These are phyloP conservation scores for Punctoribates punctum DNA, from an alignment of 2,888 invertebrate species.

Conservation along the genomic window DNA sequence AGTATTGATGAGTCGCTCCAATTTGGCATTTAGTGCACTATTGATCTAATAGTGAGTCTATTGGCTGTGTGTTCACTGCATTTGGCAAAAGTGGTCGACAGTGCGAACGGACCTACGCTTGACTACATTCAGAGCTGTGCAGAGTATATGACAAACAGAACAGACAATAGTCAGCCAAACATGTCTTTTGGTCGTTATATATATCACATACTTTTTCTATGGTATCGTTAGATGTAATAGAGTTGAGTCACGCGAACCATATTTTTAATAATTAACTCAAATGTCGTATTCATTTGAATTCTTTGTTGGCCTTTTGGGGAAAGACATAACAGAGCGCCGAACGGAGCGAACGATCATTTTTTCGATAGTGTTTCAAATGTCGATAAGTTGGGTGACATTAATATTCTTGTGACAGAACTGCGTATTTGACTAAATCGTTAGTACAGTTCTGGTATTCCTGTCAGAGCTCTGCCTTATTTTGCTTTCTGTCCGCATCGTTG, in stretches of 20 bases:
- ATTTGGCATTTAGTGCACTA: background rate
- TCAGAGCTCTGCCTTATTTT: background rate
- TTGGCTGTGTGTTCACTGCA: background rate
- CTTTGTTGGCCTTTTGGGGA: background rate
- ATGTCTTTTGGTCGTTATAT: constrained; percentile 15
- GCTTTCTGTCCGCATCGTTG: constrained; percentile 20
- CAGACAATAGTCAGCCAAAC: background rate
- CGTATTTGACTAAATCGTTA: constrained; percentile 20
- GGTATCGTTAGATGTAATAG: background rate
- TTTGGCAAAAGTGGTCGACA: constrained; percentile 23
- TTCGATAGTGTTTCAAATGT: constrained; percentile 25
- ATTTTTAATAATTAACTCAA: constrained; percentile 31
- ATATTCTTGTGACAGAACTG: constrained; percentile 1
- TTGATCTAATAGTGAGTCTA: background rate
- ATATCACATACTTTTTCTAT: background rate
- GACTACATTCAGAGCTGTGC: background rate
- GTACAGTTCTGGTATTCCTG: background rate
- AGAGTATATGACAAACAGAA: background rate
- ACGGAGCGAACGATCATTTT: constrained; percentile 9
- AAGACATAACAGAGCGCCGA: background rate
- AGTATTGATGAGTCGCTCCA: background rate
- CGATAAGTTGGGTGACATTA: constrained; percentile 9
- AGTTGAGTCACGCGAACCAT: constrained; percentile 14
- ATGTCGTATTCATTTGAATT: background rate
- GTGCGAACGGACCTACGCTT: constrained; percentile 1